These are phyloP conservation scores for Ostrea denselamellosa DNA, from an alignment of 1,140 invertebrate species.

Conservation along the genomic window DNA sequence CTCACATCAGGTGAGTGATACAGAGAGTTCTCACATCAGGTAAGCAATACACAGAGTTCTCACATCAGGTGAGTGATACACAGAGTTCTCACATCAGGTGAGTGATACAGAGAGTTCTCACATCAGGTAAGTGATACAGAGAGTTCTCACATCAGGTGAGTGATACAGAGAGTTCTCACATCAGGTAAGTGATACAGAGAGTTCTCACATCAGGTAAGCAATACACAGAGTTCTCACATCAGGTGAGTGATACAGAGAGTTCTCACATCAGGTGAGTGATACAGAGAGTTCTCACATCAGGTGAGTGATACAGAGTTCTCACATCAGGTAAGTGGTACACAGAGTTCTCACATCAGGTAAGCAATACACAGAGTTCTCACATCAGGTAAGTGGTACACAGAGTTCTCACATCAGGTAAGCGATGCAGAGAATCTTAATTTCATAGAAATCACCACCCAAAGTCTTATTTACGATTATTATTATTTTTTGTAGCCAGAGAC, in stretches of 20 bases:
- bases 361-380: neutral
- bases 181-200: conserved; percentile 7
- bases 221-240: neutral
- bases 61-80: conserved; percentile 27
- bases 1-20: conserved; percentile 23
- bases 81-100: conserved; percentile 21
- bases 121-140: conserved; percentile 14
- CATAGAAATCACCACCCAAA: neutral
- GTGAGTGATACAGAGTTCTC: neutral
- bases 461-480: neutral
- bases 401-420: conserved; percentile 27
- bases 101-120: neutral
- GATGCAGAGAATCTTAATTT: neutral
- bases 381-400: conserved; percentile 12
- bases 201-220: no score
- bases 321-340: conserved; percentile 24
- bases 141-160: conserved; percentile 28
- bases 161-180: neutral
- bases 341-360: no score
- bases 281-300: conserved; percentile 11
- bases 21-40: no score
- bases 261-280: conserved; percentile 22
- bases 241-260: neutral
- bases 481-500: conserved; percentile 18
- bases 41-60: neutral